Conservation (phyloP, 2,113 vertebrate genomes). For the Eclectus roratus region DNA sequence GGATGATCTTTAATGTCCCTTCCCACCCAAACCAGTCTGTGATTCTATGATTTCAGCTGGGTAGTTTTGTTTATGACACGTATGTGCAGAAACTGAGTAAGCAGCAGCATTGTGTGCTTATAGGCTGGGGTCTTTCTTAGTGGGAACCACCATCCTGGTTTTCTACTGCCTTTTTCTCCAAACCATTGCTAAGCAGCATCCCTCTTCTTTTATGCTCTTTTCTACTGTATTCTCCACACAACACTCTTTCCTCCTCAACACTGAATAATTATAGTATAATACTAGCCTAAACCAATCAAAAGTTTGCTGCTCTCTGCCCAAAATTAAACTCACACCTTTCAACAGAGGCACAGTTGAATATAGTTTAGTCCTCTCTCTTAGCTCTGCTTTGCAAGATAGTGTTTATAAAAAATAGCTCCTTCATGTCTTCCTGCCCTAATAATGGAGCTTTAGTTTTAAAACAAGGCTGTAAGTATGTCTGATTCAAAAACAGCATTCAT, state of each 20-base stretch:
- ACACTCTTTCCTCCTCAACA: background rate
- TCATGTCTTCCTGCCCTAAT: background rate
- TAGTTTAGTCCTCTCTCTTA: background rate
- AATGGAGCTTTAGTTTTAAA: background rate
- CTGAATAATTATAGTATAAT: constrained; percentile 45
- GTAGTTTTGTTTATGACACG: background rate
- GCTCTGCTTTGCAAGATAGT: background rate
- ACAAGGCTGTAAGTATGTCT: background rate
- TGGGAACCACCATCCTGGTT: background rate
- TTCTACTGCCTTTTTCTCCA: background rate
- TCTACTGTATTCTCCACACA: accelerated
- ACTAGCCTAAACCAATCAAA: constrained; percentile 25
- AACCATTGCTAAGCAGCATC: constrained; percentile 5
- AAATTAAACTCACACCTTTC: constrained; percentile 18
- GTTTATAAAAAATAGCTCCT: background rate
- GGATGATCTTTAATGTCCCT: background rate
- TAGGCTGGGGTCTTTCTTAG: background rate
- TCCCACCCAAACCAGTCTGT: background rate
- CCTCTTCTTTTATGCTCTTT: constrained; percentile 1
- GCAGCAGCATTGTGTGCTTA: background rate
- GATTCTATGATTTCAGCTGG: background rate
- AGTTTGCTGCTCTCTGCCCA: constrained; percentile 5
- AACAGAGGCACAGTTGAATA: background rate
- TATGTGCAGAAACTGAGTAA: background rate
- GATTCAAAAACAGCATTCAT: background rate